Percentiles rank a stretch among this genome's conserved stretches.
Evolutionary conservation across 2,113 vertebrate species (phyloP).

Genomic region (Perccottus glenii): DNA sequence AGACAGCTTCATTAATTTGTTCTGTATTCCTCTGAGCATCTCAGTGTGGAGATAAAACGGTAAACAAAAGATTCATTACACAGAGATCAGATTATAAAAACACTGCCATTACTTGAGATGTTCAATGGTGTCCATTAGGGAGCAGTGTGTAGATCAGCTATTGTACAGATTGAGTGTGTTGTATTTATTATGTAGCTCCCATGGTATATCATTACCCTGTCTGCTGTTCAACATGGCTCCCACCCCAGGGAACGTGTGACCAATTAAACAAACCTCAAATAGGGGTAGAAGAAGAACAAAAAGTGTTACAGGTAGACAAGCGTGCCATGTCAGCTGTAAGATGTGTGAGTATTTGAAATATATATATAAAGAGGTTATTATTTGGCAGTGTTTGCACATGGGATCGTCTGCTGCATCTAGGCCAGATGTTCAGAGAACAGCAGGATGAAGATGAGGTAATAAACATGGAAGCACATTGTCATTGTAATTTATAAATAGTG

Average conservation of each 20-base stretch:
- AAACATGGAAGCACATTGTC: constrained; percentile 44
- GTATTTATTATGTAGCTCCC: constrained; percentile 58
- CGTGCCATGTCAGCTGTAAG: constrained; percentile 20
- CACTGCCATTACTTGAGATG: constrained; percentile 21
- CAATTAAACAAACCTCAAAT: constrained; percentile 62
- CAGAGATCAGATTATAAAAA: constrained; percentile 19
- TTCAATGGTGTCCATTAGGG: constrained; percentile 7
- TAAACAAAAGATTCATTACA: constrained; percentile 28
- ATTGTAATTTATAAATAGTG: constrained; percentile 55
- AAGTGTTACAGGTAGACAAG: constrained; percentile 47
- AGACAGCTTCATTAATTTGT: constrained; percentile 18
- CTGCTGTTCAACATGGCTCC: constrained; percentile 26
- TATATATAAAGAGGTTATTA: constrained; percentile 23
- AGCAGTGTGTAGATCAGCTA: constrained; percentile 1
- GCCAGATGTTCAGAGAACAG: constrained; percentile 43
- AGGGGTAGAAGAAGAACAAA: constrained; percentile 26
- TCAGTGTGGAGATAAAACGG: neutral
- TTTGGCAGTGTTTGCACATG: constrained; percentile 33
- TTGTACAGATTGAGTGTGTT: constrained; percentile 13
- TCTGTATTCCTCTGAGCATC: constrained; percentile 4
- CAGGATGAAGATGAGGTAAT: neutral
- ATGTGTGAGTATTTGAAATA: constrained; percentile 14
- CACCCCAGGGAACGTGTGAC: constrained; percentile 46
- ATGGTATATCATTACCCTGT: constrained; percentile 52
- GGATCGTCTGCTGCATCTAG: constrained; percentile 25